Base-by-base conservation (phyloP, 2,797 vertebrate species). In the Synanceia verrucosa region DNA sequence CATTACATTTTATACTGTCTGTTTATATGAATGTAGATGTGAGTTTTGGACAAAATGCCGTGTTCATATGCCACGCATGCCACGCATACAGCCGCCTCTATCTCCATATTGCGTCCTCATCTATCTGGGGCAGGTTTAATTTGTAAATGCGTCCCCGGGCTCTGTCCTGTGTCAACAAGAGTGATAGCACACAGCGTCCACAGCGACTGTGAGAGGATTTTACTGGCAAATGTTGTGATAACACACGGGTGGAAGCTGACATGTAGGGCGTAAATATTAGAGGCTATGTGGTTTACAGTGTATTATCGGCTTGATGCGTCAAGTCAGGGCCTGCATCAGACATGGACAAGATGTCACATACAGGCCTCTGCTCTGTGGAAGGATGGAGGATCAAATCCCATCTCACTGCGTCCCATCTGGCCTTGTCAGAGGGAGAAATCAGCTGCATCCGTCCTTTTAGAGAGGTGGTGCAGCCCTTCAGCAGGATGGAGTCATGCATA, bases 41-140 rank as follows among this genome's bases (percentile, higher is more conserved):
- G 44, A 11, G 34, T 69, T 24, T 34, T 28, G 18, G 12, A 37
- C 37, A 18, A 26, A 36, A 64, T 23, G 34, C 0, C 29, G 31
- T 34, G 9, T 68, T 62, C n/a, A 65, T 44, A 5, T 3, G 34
- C 37, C 3, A 41, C 19, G 23, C 47, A 56, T 13, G 62, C 48
- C 68, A 55, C 29, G 33, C 62, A 70, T 13, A 55, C 56, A 64
- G 66, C 39, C 31, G 52, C 33, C 71, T 34, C 8, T 37, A 34
- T 82, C 33, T 83, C 31, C 48, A 51, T 65, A 52, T 72, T 76
- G 68, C 72, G 65, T 23, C 43, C 65, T 76, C 65, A 85, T 88
- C 63, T 79, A 85, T 88, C 63, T 79, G 21, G 84, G 75, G 46
- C 86, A 83, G 69, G 64, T 90, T 89, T 87, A 31, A 88, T 92